Base-by-base conservation (phyloP, 2,797 vertebrate species). In the Sphenodon punctatus region DNA sequence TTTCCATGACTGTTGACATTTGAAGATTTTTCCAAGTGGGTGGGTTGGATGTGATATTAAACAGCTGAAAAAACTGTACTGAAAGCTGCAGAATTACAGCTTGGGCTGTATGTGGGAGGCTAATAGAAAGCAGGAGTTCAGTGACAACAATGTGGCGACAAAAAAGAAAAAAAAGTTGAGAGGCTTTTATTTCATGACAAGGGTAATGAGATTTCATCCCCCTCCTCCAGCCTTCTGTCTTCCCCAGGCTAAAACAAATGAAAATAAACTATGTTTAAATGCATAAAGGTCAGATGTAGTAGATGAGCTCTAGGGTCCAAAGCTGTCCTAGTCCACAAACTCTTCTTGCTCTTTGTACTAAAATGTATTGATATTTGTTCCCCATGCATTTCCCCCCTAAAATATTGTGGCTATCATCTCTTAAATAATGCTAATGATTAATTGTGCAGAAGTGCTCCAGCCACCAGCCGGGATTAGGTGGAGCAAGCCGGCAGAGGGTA, bases 101-200 rank as follows among this genome's bases (percentile, higher is more conserved):
- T 70, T 0, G 5, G 30, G 46, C 39, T 53, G 56, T 10, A 12
- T 43, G 7, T 8, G n/a, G 49, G 46, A 73, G 25, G 38, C 60
- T 1, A n/a, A 20, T 34, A 34, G 20, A 48, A 72, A 19, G 58
- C 3, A 0, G 23, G 15, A 75, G 36, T 34, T 65, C 0, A 1
- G 38, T 0, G 23, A 1, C 3, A 49, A 9, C 46, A 27, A 3
- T 0, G 2, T 0, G 14, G 61, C 2, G 22, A 36, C 42, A 34
- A n/a, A 2, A 63, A 64, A 34, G 3, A 59, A 49, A 1, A 1
- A 5, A 45, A 34, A 64, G n/a, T n/a, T n/a, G n/a, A n/a, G n/a
- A n/a, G n/a, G n/a, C n/a, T n/a, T n/a, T n/a, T n/a, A n/a, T n/a
- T n/a, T n/a, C n/a, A n/a, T 38, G 5, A 25, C 15, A 0, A 2